Conservation (phyloP, 2,113 vertebrate species). For the Pholis gunnellus region DNA sequence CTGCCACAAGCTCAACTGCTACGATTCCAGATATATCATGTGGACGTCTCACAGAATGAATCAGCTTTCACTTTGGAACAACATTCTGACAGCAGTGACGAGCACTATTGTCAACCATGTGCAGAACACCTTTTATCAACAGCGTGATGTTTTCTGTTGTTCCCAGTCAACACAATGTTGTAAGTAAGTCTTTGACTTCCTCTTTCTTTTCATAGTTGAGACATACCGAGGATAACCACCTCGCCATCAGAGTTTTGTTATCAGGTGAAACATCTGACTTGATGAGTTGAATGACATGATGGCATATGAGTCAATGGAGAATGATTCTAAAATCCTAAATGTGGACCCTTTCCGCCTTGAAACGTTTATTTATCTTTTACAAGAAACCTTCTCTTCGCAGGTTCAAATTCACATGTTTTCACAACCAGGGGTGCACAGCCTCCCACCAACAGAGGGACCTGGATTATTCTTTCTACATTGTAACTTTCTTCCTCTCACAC, state of each 20-base stretch:
- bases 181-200: too few relatives aligned
- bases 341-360: neutral
- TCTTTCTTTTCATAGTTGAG: neutral
- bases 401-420: neutral
- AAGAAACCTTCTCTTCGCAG: neutral
- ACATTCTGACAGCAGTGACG: neutral
- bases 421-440: neutral
- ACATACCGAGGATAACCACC: neutral
- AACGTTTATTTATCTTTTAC: too few relatives aligned
- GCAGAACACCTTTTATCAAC: neutral
- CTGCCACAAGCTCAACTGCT: conserved; percentile 17
- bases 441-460: neutral
- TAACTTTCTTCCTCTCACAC: too few relatives aligned
- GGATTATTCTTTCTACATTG: neutral
- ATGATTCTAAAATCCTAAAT: neutral
- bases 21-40: neutral
- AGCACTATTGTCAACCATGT: neutral
- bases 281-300: neutral
- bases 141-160: neutral
- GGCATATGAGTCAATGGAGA: neutral
- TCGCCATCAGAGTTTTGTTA: too few relatives aligned
- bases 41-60: conserved; percentile 8
- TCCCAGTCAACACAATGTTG: neutral
- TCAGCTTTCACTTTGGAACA: neutral
- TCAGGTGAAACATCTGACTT: neutral